These are phyloP conservation scores for Chanos chanos DNA, from an alignment of 2,797 vertebrate species.

Conservation along the genomic window DNA sequence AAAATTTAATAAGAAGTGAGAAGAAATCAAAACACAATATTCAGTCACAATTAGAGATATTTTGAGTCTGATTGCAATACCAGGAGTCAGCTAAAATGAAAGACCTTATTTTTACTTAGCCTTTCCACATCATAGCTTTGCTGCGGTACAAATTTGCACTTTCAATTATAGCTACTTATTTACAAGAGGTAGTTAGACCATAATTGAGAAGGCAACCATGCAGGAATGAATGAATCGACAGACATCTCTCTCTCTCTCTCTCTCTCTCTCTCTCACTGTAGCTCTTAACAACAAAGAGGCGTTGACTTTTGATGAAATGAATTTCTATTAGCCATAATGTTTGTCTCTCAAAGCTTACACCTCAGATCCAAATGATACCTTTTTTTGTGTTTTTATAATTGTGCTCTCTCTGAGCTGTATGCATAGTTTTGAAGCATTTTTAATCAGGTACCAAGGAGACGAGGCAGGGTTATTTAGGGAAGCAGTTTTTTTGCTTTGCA, in stretches of 20 bases:
- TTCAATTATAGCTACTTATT: constrained; percentile 4
- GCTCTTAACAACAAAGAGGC: too few relatives aligned
- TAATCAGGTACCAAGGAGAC: too few relatives aligned
- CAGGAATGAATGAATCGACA: too few relatives aligned
- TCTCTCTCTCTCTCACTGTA: too few relatives aligned
- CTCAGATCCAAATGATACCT: too few relatives aligned
- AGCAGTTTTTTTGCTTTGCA: background rate
- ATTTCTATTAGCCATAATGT: too few relatives aligned
- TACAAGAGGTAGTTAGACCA: background rate
- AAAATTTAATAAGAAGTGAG: too few relatives aligned
- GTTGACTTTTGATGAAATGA: too few relatives aligned
- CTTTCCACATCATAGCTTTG: background rate
- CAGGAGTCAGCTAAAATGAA: background rate
- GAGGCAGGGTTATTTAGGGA: background rate
- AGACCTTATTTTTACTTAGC: constrained; percentile 5
- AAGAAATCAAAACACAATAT: too few relatives aligned
- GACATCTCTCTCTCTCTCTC: too few relatives aligned
- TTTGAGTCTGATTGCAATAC: background rate
- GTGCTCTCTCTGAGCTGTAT: background rate
- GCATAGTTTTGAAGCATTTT: background rate
- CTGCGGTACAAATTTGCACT: background rate
- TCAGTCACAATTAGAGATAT: background rate
- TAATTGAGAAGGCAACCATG: background rate
- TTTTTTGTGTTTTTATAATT: too few relatives aligned
- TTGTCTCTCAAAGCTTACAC: too few relatives aligned